phyloP scores from a whole-genome alignment of 2,113 vertebrate genomes.

The Burhinus oedicnemus region DNA sequence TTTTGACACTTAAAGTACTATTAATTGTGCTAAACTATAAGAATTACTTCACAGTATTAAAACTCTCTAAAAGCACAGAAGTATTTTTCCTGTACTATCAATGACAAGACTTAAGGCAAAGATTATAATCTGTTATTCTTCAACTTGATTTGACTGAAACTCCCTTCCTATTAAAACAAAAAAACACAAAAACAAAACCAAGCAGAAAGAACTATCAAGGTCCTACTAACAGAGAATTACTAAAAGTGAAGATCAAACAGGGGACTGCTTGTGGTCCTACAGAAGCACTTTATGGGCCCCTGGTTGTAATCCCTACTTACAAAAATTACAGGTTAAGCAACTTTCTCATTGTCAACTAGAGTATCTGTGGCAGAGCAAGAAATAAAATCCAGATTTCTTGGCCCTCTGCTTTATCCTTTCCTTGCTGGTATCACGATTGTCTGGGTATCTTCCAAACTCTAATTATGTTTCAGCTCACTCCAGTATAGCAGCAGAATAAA shows the following conservation, averaged over 20 bases:
- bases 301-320: background rate
- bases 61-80: background rate
- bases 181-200: background rate
- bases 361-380: background rate
- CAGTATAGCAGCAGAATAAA: background rate
- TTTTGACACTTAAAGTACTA: background rate
- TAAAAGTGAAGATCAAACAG: background rate
- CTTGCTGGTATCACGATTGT: background rate
- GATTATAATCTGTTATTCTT: background rate
- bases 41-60: background rate
- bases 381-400: background rate
- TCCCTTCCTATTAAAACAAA: background rate
- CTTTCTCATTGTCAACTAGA: background rate
- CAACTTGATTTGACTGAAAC: background rate
- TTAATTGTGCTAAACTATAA: background rate
- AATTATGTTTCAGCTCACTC: background rate
- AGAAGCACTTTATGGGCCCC: background rate
- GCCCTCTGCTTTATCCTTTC: background rate
- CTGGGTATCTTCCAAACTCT: background rate
- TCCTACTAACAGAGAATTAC: background rate
- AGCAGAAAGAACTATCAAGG: background rate
- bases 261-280: background rate
- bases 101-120: background rate
- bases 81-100: background rate
- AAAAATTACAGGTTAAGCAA: background rate